Base-by-base conservation (phyloP, 2,888 invertebrate species). In the Parelbella ahira region DNA sequence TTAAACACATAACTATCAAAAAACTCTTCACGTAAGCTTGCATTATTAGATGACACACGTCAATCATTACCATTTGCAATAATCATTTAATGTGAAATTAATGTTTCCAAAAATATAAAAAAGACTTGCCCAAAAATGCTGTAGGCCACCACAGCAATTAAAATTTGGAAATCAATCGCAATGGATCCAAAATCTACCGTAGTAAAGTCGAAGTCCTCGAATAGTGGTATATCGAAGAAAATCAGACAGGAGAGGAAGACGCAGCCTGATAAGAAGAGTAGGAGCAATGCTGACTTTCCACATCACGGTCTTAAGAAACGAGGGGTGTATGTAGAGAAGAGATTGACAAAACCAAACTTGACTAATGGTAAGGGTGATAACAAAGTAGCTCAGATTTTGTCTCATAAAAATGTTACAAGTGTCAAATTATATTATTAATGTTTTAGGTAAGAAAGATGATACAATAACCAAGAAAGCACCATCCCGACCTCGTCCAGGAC, bases 241-340 rank as follows among this genome's bases (percentile, higher is more conserved):
- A 44, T 38, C 0, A 54, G 50, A 0, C 44, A 48, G n/a, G 27
- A 18, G 0, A 12, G 7, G 32, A 20, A 33, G 4, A 0, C 12
- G 1, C 48, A 42, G 1, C 48, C 44, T 1, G 50, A 67, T 0
- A 72, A 68, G 27, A 69, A 62, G 2, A 63, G 54, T 1, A 38
- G 48, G 1, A 77, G 76, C 9, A 68, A 53, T 6, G 66, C 50
- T 0, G 63, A 67, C 6, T 60, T 78, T 10, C 60, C 58, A 7
- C 54, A 55, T 0, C 24, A 50, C 0, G 10, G 21, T 0, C 18
- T 57, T 1, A 80, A 75, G 45, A 78, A 72, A 25, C 53, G 79
- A 1, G 78, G 80, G 0, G 66, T 81, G 0, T 80, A 80, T 13
- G 80, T 81, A 0, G 78, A 75, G 37, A 77, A 72, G 18, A 34